Percentiles rank a stretch among this genome's conserved stretches.
These are phyloP conservation scores for Labia minor DNA, from an alignment of 2,888 invertebrate species.

Conservation along the genomic window DNA sequence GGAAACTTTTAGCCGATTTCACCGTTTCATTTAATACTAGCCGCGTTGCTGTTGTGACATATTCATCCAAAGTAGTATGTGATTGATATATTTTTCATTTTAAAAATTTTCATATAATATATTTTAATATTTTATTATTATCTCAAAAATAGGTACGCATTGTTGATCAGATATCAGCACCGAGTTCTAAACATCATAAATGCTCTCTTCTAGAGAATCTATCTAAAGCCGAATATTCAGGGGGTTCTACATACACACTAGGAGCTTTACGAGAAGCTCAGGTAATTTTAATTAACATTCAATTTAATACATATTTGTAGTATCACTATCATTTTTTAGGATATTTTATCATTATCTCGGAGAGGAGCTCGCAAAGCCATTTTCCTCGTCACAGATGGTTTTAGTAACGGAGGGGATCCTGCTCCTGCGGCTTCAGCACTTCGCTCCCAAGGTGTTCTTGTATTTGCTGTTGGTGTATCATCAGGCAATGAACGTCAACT, in stretches of 20 bases:
- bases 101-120: background rate
- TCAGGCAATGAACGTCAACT: slow-evolving; percentile 54
- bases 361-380: slow-evolving; percentile 46
- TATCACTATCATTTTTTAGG: no score
- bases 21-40: slow-evolving; percentile 52
- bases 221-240: slow-evolving; percentile 47
- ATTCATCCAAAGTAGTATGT: slow-evolving; percentile 48
- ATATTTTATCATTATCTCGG: slow-evolving; percentile 40
- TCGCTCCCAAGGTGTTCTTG: slow-evolving; percentile 38
- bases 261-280: slow-evolving; percentile 55
- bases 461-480: slow-evolving; percentile 47
- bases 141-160: slow-evolving; percentile 34
- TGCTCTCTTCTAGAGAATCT: slow-evolving; percentile 50
- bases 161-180: slow-evolving; percentile 49
- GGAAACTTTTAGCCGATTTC: slow-evolving; percentile 53
- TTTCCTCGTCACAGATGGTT: slow-evolving; percentile 59
- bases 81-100: slow-evolving; percentile 19
- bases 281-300: slow-evolving; percentile 35
- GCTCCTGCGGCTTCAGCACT: slow-evolving; percentile 46
- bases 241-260: slow-evolving; percentile 57
- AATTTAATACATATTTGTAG: background rate
- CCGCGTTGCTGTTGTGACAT: slow-evolving; percentile 53
- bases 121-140: background rate
- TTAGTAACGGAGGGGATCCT: slow-evolving; percentile 58
- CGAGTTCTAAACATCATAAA: slow-evolving; percentile 46